These are phyloP conservation scores for Ondatra zibethicus DNA, from an alignment of 2,113 vertebrate species.

Conservation along the genomic window DNA sequence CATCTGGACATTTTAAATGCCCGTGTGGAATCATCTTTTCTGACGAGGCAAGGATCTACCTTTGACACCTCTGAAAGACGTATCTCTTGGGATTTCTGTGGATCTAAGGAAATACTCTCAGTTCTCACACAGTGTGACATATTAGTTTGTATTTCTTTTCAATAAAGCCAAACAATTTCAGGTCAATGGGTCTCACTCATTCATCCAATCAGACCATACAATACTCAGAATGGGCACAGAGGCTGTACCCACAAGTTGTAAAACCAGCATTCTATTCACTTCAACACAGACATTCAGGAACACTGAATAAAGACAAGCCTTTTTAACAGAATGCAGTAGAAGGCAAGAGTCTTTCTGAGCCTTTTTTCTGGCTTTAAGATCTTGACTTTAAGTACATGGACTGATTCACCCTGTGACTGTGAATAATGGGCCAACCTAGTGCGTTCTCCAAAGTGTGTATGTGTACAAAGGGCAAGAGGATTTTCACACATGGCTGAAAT, in stretches of 20 bases:
- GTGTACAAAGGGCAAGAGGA: not conserved
- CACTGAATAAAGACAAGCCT: not conserved
- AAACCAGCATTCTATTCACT: not conserved
- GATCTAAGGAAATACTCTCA: not conserved
- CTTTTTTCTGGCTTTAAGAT: not conserved
- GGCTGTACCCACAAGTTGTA: not conserved
- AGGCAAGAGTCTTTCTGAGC: not conserved
- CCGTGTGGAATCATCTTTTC: not conserved
- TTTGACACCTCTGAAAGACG: not conserved
- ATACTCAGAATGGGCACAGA: fast-evolving
- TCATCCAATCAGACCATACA: fast-evolving
- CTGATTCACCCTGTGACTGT: not conserved
- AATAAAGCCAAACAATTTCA: not conserved
- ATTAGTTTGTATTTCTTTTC: not conserved
- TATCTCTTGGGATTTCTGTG: not conserved
- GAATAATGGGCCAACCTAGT: not conserved
- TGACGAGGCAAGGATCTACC: fast-evolving
- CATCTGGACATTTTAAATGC: not conserved
- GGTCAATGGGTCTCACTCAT: not conserved
- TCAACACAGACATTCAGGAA: fast-evolving
- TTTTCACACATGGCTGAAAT: not conserved
- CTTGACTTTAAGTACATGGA: not conserved
- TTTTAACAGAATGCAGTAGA: not conserved
- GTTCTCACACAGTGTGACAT: too few relatives aligned
- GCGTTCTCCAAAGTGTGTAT: not conserved